phyloP scores from a whole-genome alignment of 35 echinoderm and acorn worm species.

The Heliocidaris erythrogramma region DNA sequence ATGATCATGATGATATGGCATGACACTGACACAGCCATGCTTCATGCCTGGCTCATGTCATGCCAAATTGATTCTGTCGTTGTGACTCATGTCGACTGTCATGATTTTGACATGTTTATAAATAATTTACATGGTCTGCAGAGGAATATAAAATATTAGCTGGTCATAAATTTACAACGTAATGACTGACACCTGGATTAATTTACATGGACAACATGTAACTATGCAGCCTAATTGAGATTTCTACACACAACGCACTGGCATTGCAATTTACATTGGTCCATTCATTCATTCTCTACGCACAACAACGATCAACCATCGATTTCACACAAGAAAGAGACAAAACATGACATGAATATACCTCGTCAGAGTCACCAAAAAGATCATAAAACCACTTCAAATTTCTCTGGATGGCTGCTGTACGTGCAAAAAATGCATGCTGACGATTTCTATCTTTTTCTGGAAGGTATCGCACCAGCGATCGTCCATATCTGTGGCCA shows the following conservation, averaged over 20 bases:
- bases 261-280: background rate
- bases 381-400: conserved; percentile 91
- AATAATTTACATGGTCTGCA: no score
- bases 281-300: background rate
- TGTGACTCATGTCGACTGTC: no score
- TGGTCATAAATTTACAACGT: no score
- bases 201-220: no score
- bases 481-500: conserved; percentile 89
- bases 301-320: conserved; percentile 15
- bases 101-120: no score
- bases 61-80: no score
- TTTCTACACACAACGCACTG: background rate
- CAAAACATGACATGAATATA: conserved; percentile 35
- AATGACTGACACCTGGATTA: no score
- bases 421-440: conserved; percentile 70
- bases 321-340: background rate
- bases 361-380: conserved; percentile 97
- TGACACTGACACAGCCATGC: no score
- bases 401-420: conserved; percentile 86
- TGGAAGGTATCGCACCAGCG: conserved; percentile 75
- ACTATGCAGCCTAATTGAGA: no score
- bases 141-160: no score
- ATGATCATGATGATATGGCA: no score
- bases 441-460: conserved; percentile 78
- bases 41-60: no score